phyloP scores from a whole-genome alignment of 2,797 vertebrate species.

The Rhinichthys osculus region DNA sequence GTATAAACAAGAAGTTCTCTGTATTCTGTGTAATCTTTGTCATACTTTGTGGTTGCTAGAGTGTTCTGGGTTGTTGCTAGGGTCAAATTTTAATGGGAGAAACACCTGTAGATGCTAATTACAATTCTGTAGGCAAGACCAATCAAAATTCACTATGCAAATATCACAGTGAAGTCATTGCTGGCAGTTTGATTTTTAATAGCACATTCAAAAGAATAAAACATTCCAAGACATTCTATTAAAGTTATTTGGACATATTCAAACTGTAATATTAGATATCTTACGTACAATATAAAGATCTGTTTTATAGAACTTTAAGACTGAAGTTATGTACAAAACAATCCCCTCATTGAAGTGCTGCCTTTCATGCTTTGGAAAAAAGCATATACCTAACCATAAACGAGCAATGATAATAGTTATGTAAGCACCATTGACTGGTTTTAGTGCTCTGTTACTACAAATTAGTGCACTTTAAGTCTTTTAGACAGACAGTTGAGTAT shows the following conservation, averaged over 20 bases:
- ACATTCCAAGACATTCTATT: too few relatives aligned
- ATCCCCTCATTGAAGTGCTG: background rate
- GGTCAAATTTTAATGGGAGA: background rate
- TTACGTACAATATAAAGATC: background rate
- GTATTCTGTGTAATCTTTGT: background rate
- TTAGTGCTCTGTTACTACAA: background rate
- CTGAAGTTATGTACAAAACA: background rate
- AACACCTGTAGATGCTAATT: background rate
- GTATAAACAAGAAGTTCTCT: background rate
- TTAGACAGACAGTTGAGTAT: conserved; percentile 20
- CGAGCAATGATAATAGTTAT: background rate
- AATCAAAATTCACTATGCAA: background rate
- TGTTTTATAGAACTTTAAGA: background rate
- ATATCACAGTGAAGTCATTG: background rate
- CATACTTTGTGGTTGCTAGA: background rate
- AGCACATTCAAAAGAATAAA: background rate
- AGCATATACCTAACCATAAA: background rate
- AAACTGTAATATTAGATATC: background rate
- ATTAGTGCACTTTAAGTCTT: conserved; percentile 11
- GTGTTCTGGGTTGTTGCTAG: conserved; percentile 9
- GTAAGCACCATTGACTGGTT: background rate
- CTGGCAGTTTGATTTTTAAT: background rate
- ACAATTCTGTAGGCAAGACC: background rate
- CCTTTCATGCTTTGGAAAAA: background rate
- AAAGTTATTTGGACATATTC: background rate